phyloP scores from a whole-genome alignment of 2,113 vertebrate species.

The Psilopsiagon aymara region DNA sequence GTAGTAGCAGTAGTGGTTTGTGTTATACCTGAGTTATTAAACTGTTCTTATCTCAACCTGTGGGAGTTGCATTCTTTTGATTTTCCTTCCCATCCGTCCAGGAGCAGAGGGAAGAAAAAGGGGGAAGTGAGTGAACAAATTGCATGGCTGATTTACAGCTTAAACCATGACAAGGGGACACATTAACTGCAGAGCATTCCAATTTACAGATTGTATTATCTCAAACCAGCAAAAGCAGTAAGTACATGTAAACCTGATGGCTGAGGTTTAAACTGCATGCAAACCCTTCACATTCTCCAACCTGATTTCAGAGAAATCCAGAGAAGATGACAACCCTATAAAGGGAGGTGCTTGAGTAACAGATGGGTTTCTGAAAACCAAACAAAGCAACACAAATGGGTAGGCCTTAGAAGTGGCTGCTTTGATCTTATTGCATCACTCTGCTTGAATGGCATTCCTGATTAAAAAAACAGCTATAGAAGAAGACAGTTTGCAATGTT shows the following conservation, averaged over 20 bases:
- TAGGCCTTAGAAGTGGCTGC: neutral
- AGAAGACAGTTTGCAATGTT: neutral
- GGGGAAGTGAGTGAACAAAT: too few relatives aligned
- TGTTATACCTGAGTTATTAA: too few relatives aligned
- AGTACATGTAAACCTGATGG: neutral
- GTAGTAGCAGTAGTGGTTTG: too few relatives aligned
- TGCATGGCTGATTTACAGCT: too few relatives aligned
- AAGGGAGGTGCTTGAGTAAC: neutral
- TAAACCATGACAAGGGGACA: neutral
- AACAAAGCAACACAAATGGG: neutral
- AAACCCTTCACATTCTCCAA: neutral
- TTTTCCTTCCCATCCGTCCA: too few relatives aligned
- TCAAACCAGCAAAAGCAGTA: neutral
- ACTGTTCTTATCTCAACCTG: too few relatives aligned
- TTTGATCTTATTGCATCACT: neutral
- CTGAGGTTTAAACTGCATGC: neutral
- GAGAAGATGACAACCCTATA: neutral
- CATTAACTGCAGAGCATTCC: neutral
- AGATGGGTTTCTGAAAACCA: neutral
- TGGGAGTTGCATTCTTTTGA: too few relatives aligned
- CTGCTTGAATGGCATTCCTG: neutral
- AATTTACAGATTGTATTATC: neutral
- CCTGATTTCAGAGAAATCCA: neutral
- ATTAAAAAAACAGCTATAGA: neutral
- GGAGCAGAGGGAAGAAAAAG: too few relatives aligned